phyloP scores from a whole-genome alignment of 2,113 vertebrate genomes.

The Tetrax tetrax region DNA sequence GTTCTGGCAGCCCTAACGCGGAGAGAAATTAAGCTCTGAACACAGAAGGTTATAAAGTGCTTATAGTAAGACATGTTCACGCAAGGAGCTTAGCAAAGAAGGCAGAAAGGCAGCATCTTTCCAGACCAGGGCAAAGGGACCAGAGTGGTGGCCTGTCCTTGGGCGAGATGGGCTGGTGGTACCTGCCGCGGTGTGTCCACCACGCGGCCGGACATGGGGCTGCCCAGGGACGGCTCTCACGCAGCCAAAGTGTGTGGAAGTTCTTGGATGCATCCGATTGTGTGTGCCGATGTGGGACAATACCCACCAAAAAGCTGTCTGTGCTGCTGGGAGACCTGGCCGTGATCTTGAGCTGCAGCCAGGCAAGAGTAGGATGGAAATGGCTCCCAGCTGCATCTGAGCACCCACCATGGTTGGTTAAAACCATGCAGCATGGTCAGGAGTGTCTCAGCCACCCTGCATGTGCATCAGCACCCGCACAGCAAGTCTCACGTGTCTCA shows the following conservation, averaged over 20 bases:
- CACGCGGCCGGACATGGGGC: fast-evolving
- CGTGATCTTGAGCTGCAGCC: neutral
- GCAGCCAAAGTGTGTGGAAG: neutral
- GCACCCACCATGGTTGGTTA: neutral
- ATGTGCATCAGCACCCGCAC: neutral
- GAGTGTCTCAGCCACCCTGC: neutral
- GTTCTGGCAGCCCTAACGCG: neutral
- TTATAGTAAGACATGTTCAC: neutral
- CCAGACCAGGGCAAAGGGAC: neutral
- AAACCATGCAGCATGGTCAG: neutral
- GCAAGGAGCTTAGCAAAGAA: neutral
- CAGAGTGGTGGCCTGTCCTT: neutral
- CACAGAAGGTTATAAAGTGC: slow-evolving; percentile 27
- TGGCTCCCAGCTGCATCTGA: fast-evolving
- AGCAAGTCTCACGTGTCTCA: fast-evolving
- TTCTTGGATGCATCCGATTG: neutral
- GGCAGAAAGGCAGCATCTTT: neutral
- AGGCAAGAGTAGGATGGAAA: neutral
- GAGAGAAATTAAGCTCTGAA: slow-evolving; percentile 45
- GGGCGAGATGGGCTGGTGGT: neutral
- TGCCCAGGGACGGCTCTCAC: neutral
- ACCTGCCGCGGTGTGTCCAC: neutral
- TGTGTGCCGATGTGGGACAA: fast-evolving
- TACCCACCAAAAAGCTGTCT: fast-evolving
- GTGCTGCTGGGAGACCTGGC: neutral